These are phyloP conservation scores for Trichomalopsis sarcophagae DNA, from an alignment of 1,140 invertebrate genomes.

Conservation along the genomic window DNA sequence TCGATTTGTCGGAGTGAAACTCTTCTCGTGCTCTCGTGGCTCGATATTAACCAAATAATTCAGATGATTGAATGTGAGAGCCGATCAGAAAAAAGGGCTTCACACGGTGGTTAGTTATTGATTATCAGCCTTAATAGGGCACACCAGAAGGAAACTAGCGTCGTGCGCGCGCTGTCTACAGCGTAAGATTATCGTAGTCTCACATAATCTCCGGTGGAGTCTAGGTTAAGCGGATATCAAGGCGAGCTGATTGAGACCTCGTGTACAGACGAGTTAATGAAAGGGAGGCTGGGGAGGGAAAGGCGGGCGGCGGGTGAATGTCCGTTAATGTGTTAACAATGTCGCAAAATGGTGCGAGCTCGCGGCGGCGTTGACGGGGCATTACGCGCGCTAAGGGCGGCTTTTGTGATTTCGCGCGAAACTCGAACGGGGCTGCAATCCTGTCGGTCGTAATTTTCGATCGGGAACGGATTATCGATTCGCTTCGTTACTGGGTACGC, in stretches of 20 bases:
- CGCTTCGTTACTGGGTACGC: too few species aligned
- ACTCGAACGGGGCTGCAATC: not conserved
- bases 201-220: conserved; percentile 16
- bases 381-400: not conserved
- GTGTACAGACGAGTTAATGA: not conserved
- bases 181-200: conserved; percentile 43
- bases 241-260: not conserved
- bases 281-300: not conserved
- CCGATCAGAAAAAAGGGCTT: too few species aligned
- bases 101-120: too few species aligned
- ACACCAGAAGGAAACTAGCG: not conserved
- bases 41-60: too few species aligned
- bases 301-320: not conserved
- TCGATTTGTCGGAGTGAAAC: not conserved
- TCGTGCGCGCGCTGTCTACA: not conserved
- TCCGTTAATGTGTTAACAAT: conserved; percentile 10
- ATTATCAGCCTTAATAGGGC: not conserved
- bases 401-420: not conserved
- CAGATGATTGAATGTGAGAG: too few species aligned
- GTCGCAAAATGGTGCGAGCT: not conserved
- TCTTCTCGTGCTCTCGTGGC: not conserved
- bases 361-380: not conserved
- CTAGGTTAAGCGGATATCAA: not conserved
- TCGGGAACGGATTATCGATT: too few species aligned
- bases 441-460: not conserved